phyloP scores from a whole-genome alignment of 2,797 vertebrate genomes.

The Emys orbicularis region DNA sequence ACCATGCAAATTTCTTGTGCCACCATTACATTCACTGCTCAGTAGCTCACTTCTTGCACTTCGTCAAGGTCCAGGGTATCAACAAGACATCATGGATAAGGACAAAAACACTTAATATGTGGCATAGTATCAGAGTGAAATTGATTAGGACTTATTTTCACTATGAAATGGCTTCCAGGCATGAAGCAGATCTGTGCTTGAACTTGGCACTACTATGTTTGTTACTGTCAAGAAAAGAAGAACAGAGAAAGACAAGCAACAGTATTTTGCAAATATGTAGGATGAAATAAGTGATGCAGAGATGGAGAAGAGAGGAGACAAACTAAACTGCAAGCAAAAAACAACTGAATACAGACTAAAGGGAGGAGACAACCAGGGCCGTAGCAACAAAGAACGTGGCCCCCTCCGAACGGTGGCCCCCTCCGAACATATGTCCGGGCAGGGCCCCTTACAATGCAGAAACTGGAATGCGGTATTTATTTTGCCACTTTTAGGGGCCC shows the following conservation, averaged over 20 bases:
- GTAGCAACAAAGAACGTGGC: too few species aligned
- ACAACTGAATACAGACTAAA: slow-evolving; percentile 34
- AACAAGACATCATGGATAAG: not conserved
- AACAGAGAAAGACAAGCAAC: not conserved
- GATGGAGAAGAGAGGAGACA: slow-evolving; percentile 12
- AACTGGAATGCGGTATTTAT: too few species aligned
- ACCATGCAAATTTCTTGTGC: not conserved
- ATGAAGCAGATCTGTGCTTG: not conserved
- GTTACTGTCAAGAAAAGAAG: not conserved
- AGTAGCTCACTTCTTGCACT: not conserved
- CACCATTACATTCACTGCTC: not conserved
- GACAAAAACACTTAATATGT: not conserved
- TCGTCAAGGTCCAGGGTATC: not conserved
- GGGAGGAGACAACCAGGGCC: slow-evolving; percentile 22
- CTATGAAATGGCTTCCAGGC: not conserved
- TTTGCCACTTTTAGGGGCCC: too few species aligned
- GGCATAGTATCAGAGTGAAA: not conserved
- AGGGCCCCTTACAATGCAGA: too few species aligned
- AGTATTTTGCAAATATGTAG: slow-evolving; percentile 45
- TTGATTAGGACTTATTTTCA: not conserved
- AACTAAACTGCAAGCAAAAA: not conserved
- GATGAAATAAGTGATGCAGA: not conserved
- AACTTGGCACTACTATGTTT: slow-evolving; percentile 20
- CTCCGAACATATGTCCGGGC: too few species aligned
- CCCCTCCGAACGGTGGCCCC: too few species aligned